phyloP scores from a whole-genome alignment of 2,888 invertebrate species.

The Drosophila mimetica region DNA sequence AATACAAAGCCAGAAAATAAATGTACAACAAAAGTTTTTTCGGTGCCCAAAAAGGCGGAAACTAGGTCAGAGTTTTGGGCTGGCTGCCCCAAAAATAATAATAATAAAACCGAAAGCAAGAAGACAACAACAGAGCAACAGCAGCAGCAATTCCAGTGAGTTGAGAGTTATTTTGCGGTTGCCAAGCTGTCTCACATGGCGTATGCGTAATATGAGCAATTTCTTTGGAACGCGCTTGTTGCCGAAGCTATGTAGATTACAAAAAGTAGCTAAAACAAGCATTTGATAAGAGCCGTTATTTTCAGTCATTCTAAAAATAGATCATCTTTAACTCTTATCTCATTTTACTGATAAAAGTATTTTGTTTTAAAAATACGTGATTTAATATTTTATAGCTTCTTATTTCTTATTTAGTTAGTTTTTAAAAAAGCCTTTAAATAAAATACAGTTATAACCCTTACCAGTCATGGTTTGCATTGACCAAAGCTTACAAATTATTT shows the following conservation, averaged over 20 bases:
- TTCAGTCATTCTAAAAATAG: not conserved
- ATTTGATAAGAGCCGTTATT: not conserved
- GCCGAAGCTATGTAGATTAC: not conserved
- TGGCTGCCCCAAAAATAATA: constrained; percentile 47
- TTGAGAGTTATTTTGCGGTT: constrained; percentile 22
- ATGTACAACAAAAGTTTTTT: constrained; percentile 44
- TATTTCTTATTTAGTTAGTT: too few species aligned
- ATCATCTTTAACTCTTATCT: too few species aligned
- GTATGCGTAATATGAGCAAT: constrained; percentile 70
- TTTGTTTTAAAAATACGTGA: too few species aligned
- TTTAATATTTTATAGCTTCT: too few species aligned
- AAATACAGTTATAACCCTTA: too few species aligned
- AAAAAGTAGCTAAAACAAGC: not conserved
- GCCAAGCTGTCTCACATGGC: constrained; percentile 50
- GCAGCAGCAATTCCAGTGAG: constrained; percentile 12
- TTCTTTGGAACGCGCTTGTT: constrained; percentile 32
- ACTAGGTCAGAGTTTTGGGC: constrained; percentile 69
- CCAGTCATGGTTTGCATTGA: too few species aligned
- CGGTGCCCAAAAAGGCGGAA: constrained; percentile 74
- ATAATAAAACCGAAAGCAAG: constrained; percentile 37
- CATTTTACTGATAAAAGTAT: too few species aligned
- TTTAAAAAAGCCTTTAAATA: too few species aligned
- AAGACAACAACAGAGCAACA: constrained; percentile 7
- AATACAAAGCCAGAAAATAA: constrained; percentile 46
- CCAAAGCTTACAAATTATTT: too few species aligned